Conservation (phyloP, 2,797 vertebrate species). For the Peromyscus attwateri region DNA sequence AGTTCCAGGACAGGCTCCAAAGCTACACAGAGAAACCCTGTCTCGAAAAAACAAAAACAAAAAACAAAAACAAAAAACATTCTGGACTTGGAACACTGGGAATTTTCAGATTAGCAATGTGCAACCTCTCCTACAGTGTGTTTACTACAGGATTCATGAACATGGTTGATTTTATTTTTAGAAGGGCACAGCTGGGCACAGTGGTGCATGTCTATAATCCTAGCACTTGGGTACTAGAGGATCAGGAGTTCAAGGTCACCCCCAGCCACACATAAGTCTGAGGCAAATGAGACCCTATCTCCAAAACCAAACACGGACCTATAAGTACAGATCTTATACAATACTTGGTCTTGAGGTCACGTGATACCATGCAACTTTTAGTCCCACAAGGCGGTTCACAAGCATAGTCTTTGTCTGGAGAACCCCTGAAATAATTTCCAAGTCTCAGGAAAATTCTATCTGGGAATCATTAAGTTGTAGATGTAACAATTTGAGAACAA, state of each 20-base stretch:
- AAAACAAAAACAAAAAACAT: not conserved
- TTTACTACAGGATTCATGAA: not conserved
- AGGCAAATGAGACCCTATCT: not conserved
- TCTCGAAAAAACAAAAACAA: too few species aligned
- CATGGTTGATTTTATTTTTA: not conserved
- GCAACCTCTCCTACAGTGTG: not conserved
- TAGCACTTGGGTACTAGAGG: not conserved
- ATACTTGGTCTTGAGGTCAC: not conserved
- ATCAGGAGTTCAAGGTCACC: not conserved
- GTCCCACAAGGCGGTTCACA: not conserved
- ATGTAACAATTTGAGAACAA: not conserved
- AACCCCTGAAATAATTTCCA: conserved; percentile 1
- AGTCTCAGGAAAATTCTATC: not conserved
- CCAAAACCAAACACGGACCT: not conserved
- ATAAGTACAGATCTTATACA: not conserved
- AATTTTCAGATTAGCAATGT: not conserved
- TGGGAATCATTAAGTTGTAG: not conserved
- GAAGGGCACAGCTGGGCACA: not conserved
- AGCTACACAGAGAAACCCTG: too few species aligned
- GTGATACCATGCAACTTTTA: not conserved
- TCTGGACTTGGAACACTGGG: not conserved
- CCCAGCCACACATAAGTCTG: not conserved
- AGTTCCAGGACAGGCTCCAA: too few species aligned
- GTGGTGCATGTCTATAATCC: not conserved
- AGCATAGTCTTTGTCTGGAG: not conserved